Conservation (phyloP, 2,113 vertebrate genomes). For the Prunella fulvescens region DNA sequence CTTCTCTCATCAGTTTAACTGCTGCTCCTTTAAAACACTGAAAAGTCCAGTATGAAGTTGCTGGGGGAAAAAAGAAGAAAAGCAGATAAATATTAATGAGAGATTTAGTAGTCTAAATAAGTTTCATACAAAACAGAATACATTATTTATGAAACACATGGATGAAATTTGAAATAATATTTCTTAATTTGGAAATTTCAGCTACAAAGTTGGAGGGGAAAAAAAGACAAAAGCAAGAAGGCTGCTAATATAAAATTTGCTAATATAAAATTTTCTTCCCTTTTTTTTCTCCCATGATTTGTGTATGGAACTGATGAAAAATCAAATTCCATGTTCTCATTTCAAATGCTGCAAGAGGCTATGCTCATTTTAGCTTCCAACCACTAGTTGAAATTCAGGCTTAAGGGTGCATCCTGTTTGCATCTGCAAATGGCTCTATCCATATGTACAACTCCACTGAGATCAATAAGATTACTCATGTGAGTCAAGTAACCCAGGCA, state of each 20-base stretch:
- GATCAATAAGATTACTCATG: neutral
- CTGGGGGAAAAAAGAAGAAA: neutral
- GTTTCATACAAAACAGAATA: neutral
- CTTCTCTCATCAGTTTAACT: neutral
- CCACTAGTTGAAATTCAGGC: conserved; percentile 8
- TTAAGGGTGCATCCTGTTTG: conserved; percentile 15
- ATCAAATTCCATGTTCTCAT: neutral
- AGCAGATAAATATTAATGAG: neutral
- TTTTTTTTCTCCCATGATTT: neutral
- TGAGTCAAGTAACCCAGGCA: conserved; percentile 28
- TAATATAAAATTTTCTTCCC: neutral
- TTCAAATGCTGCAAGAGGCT: neutral
- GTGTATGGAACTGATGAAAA: neutral
- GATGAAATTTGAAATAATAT: neutral
- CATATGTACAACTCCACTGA: conserved; percentile 38
- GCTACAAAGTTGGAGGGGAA: neutral
- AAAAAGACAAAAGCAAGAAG: neutral
- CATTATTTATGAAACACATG: neutral
- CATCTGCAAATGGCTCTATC: conserved; percentile 48
- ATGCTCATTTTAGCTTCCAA: neutral
- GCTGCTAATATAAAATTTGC: neutral
- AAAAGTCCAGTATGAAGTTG: neutral
- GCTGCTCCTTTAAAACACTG: neutral
- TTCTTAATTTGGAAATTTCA: neutral
- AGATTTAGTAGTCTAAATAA: neutral